Evolutionary conservation across 2,113 vertebrate species (phyloP), one percentile per base, ranked within the genome.

Genomic region (Meleagris gallopavo): DNA sequence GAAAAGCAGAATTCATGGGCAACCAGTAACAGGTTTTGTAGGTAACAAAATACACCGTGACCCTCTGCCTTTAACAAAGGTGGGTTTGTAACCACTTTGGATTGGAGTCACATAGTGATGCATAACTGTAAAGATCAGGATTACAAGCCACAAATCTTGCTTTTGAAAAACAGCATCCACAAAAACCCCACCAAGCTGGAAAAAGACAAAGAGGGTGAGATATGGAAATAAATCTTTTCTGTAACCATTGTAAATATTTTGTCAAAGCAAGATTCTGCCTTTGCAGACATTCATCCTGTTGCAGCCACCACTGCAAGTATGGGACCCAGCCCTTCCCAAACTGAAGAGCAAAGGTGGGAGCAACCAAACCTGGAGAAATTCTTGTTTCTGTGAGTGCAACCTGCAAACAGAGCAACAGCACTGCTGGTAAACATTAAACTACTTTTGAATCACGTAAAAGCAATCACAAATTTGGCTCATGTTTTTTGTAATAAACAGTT

Each of bases 301-400:
- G 78, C 40, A 73, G 71, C 58, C 17, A 2, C 25, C 61, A 72
- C 2, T 0, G 13, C 27, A 46, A 0, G 0, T 9, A 46, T 2
- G 21, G 29, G 62, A 80, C 48, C 34, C 58, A 83, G 36, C 36
- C 70, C 50, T 24, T 64, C 46, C 55, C 55, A 67, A 52, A 74
- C 50, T 40, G 17, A 58, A 57, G 40, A 43, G 52, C 3, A n/a
- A 41, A 54, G 25, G 15, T 17, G 20, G 79, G 36, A 57, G 74
- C 58, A 84, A 19, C 13, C 57, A 74, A 58, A 80, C 41, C n/a
- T 70, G 90, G 38, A 71, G 74, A 72, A 75, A 27, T 13, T 24
- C n/a, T 84, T 8, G 3, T 46, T 71, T 80, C 21, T 38, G 6
- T 6, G 57, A 86, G 32, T n/a, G 32, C 60, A 55, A 57, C 17